Conservation (phyloP, 2,888 invertebrate species). For the Parapristionchus giblindavisi region DNA sequence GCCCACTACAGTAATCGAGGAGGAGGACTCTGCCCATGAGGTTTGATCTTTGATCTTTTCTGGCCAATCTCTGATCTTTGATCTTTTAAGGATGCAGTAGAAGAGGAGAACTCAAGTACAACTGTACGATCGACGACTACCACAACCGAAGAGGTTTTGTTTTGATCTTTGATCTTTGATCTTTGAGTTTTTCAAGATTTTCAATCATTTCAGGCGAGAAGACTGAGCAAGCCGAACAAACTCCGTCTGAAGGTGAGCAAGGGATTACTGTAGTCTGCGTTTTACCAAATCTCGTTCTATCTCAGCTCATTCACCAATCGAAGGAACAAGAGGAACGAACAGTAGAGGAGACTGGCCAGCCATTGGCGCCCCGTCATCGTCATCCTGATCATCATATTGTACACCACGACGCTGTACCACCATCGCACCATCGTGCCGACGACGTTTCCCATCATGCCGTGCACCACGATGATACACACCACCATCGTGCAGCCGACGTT, state of each 20-base stretch:
- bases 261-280: background rate
- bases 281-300: background rate
- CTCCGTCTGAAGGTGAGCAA: conserved; percentile 22
- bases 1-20: too few species aligned
- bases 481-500: too few species aligned
- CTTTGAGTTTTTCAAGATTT: conserved; percentile 13
- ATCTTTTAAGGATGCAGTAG: background rate
- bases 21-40: too few species aligned
- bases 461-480: background rate
- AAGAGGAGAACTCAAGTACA: background rate
- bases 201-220: background rate
- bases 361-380: too few species aligned
- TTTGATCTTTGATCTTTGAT: background rate
- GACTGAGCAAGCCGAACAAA: conserved; percentile 16
- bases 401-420: conserved; percentile 3
- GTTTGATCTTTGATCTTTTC: background rate
- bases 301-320: conserved; percentile 3
- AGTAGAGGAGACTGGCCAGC: too few species aligned
- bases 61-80: conserved; percentile 3
- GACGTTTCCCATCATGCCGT: background rate
- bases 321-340: too few species aligned
- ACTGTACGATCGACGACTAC: too few species aligned
- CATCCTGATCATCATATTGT: background rate
- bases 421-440: conserved; percentile 1
- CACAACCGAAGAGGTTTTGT: background rate